Base-by-base conservation (phyloP, 2,113 vertebrate genomes). In the Hemibagrus wyckioides region DNA sequence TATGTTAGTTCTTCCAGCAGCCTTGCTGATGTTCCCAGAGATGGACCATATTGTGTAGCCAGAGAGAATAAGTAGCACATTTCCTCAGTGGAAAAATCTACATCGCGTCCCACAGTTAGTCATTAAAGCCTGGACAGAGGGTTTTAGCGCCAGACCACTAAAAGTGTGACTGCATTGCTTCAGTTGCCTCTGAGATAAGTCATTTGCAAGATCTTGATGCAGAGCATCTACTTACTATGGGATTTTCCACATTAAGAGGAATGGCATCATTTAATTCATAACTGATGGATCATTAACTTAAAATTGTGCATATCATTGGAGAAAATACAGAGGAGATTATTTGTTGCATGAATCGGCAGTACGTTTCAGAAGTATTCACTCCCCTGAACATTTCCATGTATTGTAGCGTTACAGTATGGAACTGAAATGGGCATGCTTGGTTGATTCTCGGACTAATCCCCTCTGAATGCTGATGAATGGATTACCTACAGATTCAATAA, bases 21-120 rank as follows among this genome's bases (percentile, higher is more conserved):
- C 76, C 75, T 85, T 57, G 44, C 81, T 86, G 84, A 79, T 83
- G 54, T 88, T 83, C 44, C 52, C 81, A 85, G 87, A 86, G 91
- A 89, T 76, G 79, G 85, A 88, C 79, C 36, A 56, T 57, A 73
- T 17, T 89, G 82, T 85, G 80, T 75, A 57, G 61, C 44, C 86
- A 79, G 36, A 90, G 90, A 92, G 89, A 93, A 94, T 90, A 93
- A 91, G 89, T 88, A 91, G 93, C 91, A 89, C 82, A 89, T 91
- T 92, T 86, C 90, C 77, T 92, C 87, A 88, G 90, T 92, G 93
- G 93, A 94, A 94, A 94, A 89, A 84, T 84, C 87, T 69, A 67
- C 75, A 85, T 90, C 44, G 21, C 86, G 90, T 90, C 88, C 88
- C 89, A 83, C 80, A 88, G 44, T 80, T 39, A 52, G 77, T 30